Conservation (phyloP, 2,113 vertebrate genomes). For the Cinclus cinclus region DNA sequence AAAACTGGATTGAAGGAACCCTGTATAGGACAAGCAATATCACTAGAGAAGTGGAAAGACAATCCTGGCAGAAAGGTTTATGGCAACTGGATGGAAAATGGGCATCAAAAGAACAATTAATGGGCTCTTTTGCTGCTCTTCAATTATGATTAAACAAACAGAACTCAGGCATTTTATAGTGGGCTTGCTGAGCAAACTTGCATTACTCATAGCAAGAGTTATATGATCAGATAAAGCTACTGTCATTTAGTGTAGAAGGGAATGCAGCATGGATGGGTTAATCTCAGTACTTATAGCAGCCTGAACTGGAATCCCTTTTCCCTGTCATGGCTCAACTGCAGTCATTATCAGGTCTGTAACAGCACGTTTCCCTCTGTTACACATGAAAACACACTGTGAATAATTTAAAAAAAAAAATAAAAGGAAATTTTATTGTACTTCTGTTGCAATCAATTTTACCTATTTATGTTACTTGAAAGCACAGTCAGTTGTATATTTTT, state of each 20-base stretch:
- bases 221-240: background rate
- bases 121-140: background rate
- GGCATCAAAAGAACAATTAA: background rate
- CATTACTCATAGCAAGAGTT: background rate
- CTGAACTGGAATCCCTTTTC: background rate
- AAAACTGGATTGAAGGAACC: background rate
- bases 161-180: background rate
- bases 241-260: background rate
- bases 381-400: accelerated
- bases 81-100: background rate
- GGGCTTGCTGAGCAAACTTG: background rate
- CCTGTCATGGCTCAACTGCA: background rate
- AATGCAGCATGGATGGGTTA: background rate
- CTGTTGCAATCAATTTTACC: background rate
- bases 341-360: background rate
- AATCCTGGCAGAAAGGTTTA: background rate
- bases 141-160: background rate
- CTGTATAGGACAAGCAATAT: background rate
- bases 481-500: background rate
- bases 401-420: background rate
- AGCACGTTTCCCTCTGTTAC: background rate
- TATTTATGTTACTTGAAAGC: background rate
- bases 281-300: background rate
- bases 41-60: background rate
- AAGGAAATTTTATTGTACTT: background rate